Percentiles rank a stretch among this genome's conserved stretches.
Evolutionary conservation across 2,113 vertebrate species (phyloP).

Genomic region (Charadrius vociferus): DNA sequence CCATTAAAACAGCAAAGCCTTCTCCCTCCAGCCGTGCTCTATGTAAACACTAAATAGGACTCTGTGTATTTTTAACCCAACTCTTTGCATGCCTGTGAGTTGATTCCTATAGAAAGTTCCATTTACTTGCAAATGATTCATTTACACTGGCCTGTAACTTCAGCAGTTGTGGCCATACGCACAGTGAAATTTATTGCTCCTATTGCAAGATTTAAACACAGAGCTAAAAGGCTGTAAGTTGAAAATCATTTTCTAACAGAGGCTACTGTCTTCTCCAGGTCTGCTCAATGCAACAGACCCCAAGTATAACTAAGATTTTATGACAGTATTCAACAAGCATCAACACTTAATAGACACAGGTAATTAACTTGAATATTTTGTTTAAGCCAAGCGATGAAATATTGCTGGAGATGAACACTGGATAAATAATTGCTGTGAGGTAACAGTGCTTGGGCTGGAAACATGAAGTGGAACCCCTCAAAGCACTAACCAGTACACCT

Average conservation of each 20-base stretch:
- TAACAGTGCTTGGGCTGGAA: neutral
- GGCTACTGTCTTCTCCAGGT: neutral
- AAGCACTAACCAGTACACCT: neutral
- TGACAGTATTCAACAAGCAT: neutral
- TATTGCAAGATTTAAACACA: neutral
- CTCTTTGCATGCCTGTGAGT: neutral
- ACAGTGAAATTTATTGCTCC: neutral
- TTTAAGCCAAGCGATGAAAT: neutral
- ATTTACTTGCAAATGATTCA: neutral
- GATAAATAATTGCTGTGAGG: neutral
- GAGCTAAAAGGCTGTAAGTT: neutral
- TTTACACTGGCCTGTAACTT: neutral
- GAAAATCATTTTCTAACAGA: neutral
- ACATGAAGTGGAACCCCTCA: neutral
- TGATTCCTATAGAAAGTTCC: neutral
- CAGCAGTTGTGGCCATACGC: neutral
- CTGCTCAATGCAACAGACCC: neutral
- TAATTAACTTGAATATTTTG: neutral
- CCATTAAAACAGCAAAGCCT: neutral
- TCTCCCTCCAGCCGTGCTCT: neutral
- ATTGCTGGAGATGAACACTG: neutral
- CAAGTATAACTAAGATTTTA: neutral
- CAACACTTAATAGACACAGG: neutral
- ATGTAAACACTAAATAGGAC: neutral
- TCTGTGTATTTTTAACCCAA: neutral